Base-by-base conservation (phyloP, 2,113 vertebrate species). In the Carassius carassius region DNA sequence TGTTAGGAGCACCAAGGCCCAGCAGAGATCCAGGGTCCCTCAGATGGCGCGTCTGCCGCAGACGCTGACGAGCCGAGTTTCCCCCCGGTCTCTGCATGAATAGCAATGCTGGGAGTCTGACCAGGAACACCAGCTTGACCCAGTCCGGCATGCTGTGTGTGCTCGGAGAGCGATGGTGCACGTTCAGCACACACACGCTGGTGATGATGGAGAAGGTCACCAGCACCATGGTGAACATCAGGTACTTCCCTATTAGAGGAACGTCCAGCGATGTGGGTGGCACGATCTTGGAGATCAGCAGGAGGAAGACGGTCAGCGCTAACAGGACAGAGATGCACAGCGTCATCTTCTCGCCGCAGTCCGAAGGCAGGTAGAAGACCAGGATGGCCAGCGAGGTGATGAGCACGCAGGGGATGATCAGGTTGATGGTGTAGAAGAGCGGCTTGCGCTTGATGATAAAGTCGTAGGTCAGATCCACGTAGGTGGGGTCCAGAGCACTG, bases 261-360 rank as follows among this genome's bases (percentile, higher is more conserved):
- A 99, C 97, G 4, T 99, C 98, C 5, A 99, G 92, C 0, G 98
- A 99, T 5, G 98, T 99, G 3, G 98, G 98, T 0, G 97, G 98
- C 84, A 99, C 98, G 0, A 99, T 99, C 95, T 99, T 99, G 86
- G 98, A 99, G 89, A 99, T 99, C 62, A 99, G 92, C 87, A 99
- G 95, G 89, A 99, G 92, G 92, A 99, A 99, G 67, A 99, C 98
- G 0, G 98, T 99, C 89, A 99, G 95, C 0, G 98, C 98, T 81
- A 99, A 93, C 44, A 99, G 93, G 77, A 99, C 97, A 0, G 98
- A 99, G 91, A 99, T 99, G 87, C 98, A 99, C 78, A 99, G 93
- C 0, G 98, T 99, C 95, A 99, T 99, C 93, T 99, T 99, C 92
- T 99, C 97, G 0, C 98, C 98, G 0, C 98, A 99, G 92, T 98